phyloP scores from a whole-genome alignment of 92 coral and sea anemone genomes.

The Galaxea fascicularis region DNA sequence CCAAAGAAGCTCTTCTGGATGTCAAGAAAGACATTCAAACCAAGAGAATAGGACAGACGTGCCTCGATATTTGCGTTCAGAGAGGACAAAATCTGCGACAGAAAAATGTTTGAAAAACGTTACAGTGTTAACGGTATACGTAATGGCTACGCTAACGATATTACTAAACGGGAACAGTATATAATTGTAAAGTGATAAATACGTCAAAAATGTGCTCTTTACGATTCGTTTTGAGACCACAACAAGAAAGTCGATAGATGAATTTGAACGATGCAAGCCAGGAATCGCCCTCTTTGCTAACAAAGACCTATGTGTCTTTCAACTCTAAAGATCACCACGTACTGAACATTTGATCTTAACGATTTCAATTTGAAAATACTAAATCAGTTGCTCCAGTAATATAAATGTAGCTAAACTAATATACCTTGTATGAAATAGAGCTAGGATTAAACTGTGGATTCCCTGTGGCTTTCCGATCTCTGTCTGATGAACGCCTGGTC shows the following conservation, averaged over 20 bases:
- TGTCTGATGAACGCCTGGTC: slow-evolving; percentile 7
- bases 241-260: neutral
- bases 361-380: neutral
- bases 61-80: neutral
- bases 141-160: too few species aligned
- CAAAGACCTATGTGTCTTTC: neutral
- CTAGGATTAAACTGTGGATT: neutral
- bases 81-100: slow-evolving; percentile 1
- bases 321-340: neutral
- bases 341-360: neutral
- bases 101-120: neutral
- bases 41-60: neutral
- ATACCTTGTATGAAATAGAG: slow-evolving; percentile 20
- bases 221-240: neutral
- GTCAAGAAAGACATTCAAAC: neutral
- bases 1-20: neutral
- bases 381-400: neutral
- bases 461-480: neutral
- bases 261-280: neutral
- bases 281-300: neutral
- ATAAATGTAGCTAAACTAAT: neutral
- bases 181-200: too few species aligned
- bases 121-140: neutral
- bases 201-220: neutral
- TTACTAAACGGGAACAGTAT: too few species aligned